Percentiles rank a stretch among this genome's conserved stretches.
Evolutionary conservation across 2,888 invertebrate genomes (phyloP).

Genomic region (Lordiphosa andalusiaca): DNA sequence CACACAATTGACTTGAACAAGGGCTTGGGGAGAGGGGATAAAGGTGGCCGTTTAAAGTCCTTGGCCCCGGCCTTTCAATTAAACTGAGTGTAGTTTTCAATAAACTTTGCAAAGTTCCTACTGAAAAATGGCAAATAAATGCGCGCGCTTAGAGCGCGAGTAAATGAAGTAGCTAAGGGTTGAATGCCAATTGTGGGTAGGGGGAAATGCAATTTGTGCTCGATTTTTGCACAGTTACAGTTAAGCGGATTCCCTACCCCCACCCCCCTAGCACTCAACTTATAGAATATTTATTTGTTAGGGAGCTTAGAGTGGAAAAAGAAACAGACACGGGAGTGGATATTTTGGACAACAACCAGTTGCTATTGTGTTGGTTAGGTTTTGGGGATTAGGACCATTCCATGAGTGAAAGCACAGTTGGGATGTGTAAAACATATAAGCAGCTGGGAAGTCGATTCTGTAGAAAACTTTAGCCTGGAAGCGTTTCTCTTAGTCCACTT

Average conservation of each 20-base stretch:
- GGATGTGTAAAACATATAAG: no score
- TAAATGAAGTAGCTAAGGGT: constrained; percentile 31
- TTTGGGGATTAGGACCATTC: background rate
- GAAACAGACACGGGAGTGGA: constrained; percentile 24
- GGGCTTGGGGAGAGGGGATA: background rate
- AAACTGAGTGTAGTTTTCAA: constrained; percentile 73
- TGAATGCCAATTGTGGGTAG: background rate
- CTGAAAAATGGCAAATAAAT: constrained; percentile 67
- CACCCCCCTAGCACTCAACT: constrained; percentile 45
- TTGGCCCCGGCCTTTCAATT: constrained; percentile 61
- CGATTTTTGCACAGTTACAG: constrained; percentile 51
- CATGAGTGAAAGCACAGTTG: no score
- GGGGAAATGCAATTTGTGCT: constrained; percentile 64
- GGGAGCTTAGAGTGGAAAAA: constrained; percentile 25
- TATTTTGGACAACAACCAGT: constrained; percentile 18
- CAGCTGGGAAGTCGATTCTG: no score
- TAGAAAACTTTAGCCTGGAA: no score
- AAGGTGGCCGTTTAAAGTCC: constrained; percentile 40
- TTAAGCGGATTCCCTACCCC: constrained; percentile 70
- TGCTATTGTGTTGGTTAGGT: constrained; percentile 3
- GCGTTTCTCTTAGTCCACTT: background rate
- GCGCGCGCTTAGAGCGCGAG: constrained; percentile 35
- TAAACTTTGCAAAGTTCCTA: constrained; percentile 54
- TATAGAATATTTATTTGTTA: constrained; percentile 50
- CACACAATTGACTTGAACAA: constrained; percentile 55